Evolutionary conservation across 1,140 invertebrate genomes (phyloP).

Genomic region (Trigoniulus corallinus): DNA sequence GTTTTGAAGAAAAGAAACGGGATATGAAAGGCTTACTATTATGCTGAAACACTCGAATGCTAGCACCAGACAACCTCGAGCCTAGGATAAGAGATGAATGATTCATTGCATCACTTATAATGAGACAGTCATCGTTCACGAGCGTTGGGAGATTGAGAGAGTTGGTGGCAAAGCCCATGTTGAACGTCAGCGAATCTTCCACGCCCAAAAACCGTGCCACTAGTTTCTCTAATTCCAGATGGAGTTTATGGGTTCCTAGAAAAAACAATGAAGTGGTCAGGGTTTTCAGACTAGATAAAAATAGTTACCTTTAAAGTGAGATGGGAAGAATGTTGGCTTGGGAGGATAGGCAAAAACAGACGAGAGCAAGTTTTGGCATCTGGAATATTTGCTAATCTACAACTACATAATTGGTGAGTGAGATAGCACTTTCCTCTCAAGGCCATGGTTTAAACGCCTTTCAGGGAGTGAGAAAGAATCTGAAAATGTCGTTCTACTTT

Average conservation of each 20-base stretch:
- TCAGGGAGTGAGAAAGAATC: too few species aligned
- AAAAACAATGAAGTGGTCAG: neutral
- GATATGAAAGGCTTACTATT: constrained; percentile 25
- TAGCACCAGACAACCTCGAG: constrained; percentile 26
- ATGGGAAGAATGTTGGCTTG: too few species aligned
- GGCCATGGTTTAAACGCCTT: too few species aligned
- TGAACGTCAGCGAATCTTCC: constrained; percentile 35
- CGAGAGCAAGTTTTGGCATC: too few species aligned
- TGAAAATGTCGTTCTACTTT: too few species aligned
- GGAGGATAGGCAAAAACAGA: too few species aligned
- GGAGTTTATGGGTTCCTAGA: constrained; percentile 29
- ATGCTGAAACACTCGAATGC: constrained; percentile 30
- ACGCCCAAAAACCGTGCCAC: constrained; percentile 35
- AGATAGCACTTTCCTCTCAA: too few species aligned
- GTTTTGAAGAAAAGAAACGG: neutral
- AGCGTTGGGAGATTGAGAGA: constrained; percentile 29
- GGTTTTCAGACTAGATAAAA: too few species aligned
- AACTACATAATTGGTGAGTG: too few species aligned
- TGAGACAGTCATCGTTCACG: constrained; percentile 27
- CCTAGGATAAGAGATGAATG: constrained; percentile 32
- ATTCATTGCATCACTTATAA: constrained; percentile 34
- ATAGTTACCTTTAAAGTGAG: too few species aligned
- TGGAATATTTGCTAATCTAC: too few species aligned
- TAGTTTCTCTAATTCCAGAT: constrained; percentile 33
- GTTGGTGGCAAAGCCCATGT: constrained; percentile 33